Evolutionary conservation across 2,888 invertebrate genomes (phyloP).

Genomic region (Elysia crispata): DNA sequence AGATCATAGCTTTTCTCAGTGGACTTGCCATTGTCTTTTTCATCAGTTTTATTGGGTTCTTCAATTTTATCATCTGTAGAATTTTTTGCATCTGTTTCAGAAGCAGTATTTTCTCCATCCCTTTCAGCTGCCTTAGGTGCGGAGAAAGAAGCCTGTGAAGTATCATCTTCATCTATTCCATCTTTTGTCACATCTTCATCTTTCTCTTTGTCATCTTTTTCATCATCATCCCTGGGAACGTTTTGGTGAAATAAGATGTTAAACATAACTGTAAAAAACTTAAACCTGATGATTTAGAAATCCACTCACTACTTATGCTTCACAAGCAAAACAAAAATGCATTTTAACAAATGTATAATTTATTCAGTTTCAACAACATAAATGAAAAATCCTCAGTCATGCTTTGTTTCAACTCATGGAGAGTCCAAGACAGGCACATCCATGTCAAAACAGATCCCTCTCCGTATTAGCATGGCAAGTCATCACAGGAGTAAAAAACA

Average conservation of each 20-base stretch:
- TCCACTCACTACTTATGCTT: no score
- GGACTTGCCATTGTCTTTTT: no score
- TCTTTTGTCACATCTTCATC: conserved; percentile 65
- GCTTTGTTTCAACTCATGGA: conserved; percentile 58
- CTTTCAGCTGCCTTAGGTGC: background rate
- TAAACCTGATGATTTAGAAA: no score
- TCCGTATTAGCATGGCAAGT: conserved; percentile 74
- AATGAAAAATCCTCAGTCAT: conserved; percentile 53
- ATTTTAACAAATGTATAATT: no score
- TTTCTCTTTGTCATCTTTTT: conserved; percentile 54
- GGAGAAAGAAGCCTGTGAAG: conserved; percentile 58
- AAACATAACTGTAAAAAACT: no score
- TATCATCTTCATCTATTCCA: conserved; percentile 64
- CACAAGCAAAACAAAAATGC: no score
- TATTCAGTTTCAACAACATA: no score
- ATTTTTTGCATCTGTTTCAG: conserved; percentile 11
- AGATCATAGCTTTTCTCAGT: no score
- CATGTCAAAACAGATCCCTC: conserved; percentile 52
- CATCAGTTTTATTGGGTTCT: no score
- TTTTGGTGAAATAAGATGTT: no score
- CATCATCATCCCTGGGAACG: conserved; percentile 62
- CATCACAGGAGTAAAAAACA: conserved; percentile 59
- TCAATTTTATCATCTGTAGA: no score
- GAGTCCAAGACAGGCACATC: conserved; percentile 60
- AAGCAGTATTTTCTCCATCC: background rate